Base-by-base conservation (phyloP, 1,140 invertebrate genomes). In the Tetragonula clypearis region DNA sequence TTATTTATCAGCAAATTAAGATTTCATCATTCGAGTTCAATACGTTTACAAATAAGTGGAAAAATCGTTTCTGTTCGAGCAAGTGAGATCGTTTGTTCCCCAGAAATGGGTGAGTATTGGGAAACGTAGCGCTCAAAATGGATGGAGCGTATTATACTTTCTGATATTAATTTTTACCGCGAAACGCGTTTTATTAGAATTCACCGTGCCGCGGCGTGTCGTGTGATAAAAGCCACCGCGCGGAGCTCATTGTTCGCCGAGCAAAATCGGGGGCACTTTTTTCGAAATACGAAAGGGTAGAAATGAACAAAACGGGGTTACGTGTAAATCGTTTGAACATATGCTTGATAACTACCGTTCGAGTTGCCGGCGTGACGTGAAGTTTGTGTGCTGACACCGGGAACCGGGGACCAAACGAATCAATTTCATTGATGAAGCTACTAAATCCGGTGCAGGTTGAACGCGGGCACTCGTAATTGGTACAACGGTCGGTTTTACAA, bases 361-460 rank as follows among this genome's bases (percentile, higher is more conserved):
- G 77, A 68, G 83, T 49, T 66, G 14, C 26, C 30, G 30, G 21
- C 53, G 87, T 77, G 87, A 87, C 87, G 87, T 85, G 86, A 87
- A 82, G 73, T 30, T 35, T 41, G 76, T 79, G 75, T 58, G 68
- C 21, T 12, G 41, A 78, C 53, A 78, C 55, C 19, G 71, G 62
- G 23, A 82, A 81, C 60, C 60, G 60, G 69, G 41, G 68, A 75
- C 90, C 89, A 88, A 87, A 90, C 87, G 88, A 91, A 93, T 93
- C 91, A 92, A 94, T 94, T 93, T 93, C 91, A 92, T 93, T 94
- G 93, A 94, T 93, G 91, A 93, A 92, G 87, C 92, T 90, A 93
- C 89, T 93, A 92, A 94, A 93, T 93, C 93, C 90, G 87, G 81
- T 83, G 8, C 87, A 81, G 88, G 82, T 86, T 60, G 87, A 87